Conservation (phyloP, 2,888 invertebrate genomes). For the Pegoplata infirma region DNA sequence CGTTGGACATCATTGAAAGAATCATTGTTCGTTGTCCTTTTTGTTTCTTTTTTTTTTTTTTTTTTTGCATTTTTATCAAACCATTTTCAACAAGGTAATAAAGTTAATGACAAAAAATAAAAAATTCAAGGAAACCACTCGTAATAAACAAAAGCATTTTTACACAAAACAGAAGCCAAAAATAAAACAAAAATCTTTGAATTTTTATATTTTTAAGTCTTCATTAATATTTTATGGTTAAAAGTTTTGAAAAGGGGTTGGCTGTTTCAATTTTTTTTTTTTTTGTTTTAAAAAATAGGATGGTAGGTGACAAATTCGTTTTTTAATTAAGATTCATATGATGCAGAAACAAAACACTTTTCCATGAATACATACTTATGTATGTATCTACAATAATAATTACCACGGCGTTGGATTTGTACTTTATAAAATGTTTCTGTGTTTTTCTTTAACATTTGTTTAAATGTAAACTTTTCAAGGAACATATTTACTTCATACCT, state of each 20-base stretch:
- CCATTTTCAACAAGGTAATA: slow-evolving; percentile 53
- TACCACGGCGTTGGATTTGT: neutral
- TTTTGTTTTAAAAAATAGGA: neutral
- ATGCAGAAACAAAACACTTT: slow-evolving; percentile 36
- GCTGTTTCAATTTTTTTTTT: slow-evolving; percentile 2
- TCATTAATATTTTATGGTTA: slow-evolving; percentile 60
- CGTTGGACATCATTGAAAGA: slow-evolving; percentile 38
- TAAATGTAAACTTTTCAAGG: neutral
- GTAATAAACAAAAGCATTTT: slow-evolving; percentile 51
- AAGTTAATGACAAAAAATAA: slow-evolving; percentile 60
- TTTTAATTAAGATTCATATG: slow-evolving; percentile 60
- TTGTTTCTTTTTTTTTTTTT: no score
- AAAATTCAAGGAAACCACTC: slow-evolving; percentile 46
- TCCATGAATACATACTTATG: slow-evolving; percentile 25
- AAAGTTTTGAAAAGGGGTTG: slow-evolving; percentile 35
- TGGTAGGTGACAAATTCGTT: slow-evolving; percentile 56
- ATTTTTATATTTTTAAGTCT: slow-evolving; percentile 15
- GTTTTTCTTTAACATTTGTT: neutral
- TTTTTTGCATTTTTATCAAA: slow-evolving; percentile 35
- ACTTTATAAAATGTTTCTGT: neutral
- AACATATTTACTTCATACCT: neutral
- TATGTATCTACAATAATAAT: slow-evolving; percentile 38
- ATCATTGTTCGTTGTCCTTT: slow-evolving; percentile 18
- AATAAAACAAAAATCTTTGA: neutral
- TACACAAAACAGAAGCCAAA: slow-evolving; percentile 20